phyloP scores from a whole-genome alignment of 1,140 invertebrate genomes.

The Meloidogyne hapla region DNA sequence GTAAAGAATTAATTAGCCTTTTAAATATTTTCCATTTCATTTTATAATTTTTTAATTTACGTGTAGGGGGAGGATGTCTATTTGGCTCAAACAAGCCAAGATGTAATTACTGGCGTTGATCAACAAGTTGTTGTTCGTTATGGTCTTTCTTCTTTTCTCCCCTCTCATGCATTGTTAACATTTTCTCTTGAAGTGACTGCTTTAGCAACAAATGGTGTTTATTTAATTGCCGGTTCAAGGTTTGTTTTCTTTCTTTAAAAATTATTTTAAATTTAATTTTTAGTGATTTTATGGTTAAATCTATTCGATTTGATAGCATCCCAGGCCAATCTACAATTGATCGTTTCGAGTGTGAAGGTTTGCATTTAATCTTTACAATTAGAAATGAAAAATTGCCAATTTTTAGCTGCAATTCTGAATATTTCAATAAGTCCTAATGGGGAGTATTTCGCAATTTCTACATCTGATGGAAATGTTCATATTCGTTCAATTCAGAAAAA shows the following conservation, averaged over 20 bases:
- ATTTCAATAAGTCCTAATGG: constrained; percentile 25
- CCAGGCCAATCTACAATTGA: constrained; percentile 7
- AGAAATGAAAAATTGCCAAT: not conserved
- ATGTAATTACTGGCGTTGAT: constrained; percentile 22
- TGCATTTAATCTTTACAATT: not conserved
- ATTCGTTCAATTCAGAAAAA: not conserved
- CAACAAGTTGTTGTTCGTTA: constrained; percentile 20
- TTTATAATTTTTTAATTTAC: not conserved
- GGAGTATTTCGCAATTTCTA: constrained; percentile 16
- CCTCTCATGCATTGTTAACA: constrained; percentile 13
- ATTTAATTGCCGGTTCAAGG: constrained; percentile 25
- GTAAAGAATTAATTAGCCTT: no score
- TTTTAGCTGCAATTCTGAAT: constrained; percentile 10
- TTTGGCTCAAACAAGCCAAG: constrained; percentile 18
- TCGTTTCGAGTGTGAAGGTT: constrained; percentile 25
- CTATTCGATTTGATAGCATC: not conserved
- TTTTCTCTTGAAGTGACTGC: constrained; percentile 25
- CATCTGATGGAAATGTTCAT: constrained; percentile 26
- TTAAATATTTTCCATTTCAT: not conserved
- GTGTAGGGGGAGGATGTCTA: constrained; percentile 27
- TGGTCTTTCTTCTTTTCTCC: constrained; percentile 16
- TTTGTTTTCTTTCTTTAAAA: not conserved
- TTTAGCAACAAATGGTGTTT: constrained; percentile 12
- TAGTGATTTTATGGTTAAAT: constrained; percentile 28
- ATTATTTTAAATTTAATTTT: not conserved